These are phyloP conservation scores for Dastarcus helophoroides DNA, from an alignment of 2,888 invertebrate genomes.

Conservation along the genomic window DNA sequence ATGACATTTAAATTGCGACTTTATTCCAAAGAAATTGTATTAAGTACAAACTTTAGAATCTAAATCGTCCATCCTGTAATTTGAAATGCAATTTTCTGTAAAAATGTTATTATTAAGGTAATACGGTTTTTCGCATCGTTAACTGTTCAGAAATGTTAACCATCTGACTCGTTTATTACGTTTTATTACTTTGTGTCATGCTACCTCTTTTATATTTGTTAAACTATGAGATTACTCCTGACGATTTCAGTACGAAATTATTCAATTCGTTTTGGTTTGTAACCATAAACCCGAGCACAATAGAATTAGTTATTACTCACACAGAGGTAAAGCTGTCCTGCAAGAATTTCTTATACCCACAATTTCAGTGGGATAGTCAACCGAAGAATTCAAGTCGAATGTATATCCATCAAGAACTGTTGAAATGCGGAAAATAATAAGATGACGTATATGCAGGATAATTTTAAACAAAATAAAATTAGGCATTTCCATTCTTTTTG, in stretches of 20 bases:
- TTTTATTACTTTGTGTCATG: slow-evolving; percentile 19
- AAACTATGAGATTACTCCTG: not conserved
- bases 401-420: too few relatives aligned
- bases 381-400: too few relatives aligned
- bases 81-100: slow-evolving; percentile 21
- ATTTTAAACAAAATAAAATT: too few relatives aligned
- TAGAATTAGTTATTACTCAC: too few relatives aligned
- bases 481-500: too few relatives aligned
- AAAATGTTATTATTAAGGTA: slow-evolving; percentile 22
- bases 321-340: too few relatives aligned
- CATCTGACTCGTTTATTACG: slow-evolving; percentile 17
- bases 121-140: slow-evolving; percentile 25
- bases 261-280: too few relatives aligned
- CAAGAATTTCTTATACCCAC: too few relatives aligned
- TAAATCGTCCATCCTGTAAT: slow-evolving; percentile 22
- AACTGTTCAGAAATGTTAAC: slow-evolving; percentile 23
- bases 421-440: too few relatives aligned
- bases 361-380: too few relatives aligned
- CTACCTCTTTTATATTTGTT: slow-evolving; percentile 8
- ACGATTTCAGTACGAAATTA: slow-evolving; percentile 1
- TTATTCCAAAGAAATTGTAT: slow-evolving; percentile 18
- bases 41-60: slow-evolving; percentile 17
- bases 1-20: slow-evolving; percentile 23
- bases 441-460: too few relatives aligned
- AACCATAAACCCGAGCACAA: too few relatives aligned